Percentiles rank a stretch among this genome's conserved stretches.
Conservation (phyloP, 2,888 invertebrate species). For the Ophonus ardosiacus region DNA sequence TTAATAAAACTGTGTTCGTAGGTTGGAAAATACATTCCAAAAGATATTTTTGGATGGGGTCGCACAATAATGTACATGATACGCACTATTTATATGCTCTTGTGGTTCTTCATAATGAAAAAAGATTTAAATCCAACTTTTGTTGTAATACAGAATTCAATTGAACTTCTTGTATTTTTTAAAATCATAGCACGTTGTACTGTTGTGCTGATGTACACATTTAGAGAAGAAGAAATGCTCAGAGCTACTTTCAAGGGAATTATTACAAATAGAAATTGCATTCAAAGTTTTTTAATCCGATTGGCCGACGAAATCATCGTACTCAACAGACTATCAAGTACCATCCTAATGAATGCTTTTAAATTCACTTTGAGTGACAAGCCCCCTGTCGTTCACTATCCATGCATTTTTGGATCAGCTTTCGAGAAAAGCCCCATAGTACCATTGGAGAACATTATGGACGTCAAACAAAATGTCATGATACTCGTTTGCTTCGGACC, state of each 20-base stretch:
- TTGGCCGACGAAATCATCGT: conserved; percentile 13
- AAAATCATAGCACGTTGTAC: not conserved
- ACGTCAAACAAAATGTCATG: not conserved
- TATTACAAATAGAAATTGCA: not conserved
- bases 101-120: conserved; percentile 2
- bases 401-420: not conserved
- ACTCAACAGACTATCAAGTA: not conserved
- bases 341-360: not conserved
- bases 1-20: not conserved
- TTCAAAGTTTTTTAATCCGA: not conserved
- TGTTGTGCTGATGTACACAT: conserved; percentile 7
- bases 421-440: not conserved
- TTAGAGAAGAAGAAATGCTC: not conserved
- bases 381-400: not conserved
- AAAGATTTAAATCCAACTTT: not conserved
- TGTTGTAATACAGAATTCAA: not conserved
- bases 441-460: no score
- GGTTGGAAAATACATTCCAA: conserved; percentile 2
- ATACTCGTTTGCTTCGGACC: conserved; percentile 16
- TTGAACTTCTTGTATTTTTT: not conserved
- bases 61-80: not conserved
- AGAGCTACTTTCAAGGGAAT: not conserved
- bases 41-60: not conserved
- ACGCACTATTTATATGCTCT: not conserved
- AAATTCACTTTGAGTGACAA: not conserved